phyloP scores from a whole-genome alignment of 2,797 vertebrate species.

The Smutsia gigantea region DNA sequence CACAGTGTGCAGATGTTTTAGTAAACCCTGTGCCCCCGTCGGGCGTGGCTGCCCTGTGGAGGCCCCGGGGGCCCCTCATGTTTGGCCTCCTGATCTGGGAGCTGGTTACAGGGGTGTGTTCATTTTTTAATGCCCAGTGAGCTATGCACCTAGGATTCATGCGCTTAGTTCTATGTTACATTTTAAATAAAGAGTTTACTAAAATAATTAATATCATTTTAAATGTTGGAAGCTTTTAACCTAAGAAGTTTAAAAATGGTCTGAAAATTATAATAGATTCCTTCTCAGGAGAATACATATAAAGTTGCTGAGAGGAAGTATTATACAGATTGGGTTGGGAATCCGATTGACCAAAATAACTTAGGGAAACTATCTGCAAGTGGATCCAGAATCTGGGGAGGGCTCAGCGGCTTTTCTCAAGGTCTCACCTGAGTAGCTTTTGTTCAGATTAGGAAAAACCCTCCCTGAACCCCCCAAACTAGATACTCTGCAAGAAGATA shows the following conservation, averaged over 20 bases:
- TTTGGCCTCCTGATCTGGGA: neutral
- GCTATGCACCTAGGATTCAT: neutral
- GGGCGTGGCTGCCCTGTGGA: fast-evolving
- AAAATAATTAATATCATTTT: neutral
- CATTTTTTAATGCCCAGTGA: too few relatives aligned
- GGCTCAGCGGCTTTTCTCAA: too few relatives aligned
- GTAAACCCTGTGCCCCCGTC: fast-evolving
- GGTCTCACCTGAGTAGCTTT: neutral
- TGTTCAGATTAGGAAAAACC: neutral
- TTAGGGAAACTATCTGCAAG: neutral
- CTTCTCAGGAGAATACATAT: neutral
- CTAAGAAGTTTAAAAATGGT: neutral
- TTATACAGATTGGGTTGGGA: neutral
- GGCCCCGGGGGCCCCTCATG: fast-evolving
- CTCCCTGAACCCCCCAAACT: too few relatives aligned
- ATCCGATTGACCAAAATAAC: neutral
- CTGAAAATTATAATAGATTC: neutral
- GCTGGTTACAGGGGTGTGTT: neutral
- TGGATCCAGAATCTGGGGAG: neutral
- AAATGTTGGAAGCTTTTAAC: neutral
- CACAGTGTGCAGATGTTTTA: fast-evolving
- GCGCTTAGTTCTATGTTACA: neutral
- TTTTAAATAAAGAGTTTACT: neutral
- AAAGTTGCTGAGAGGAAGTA: neutral
- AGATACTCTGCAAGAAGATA: neutral